phyloP scores from a whole-genome alignment of 2,113 vertebrate species.

The Sorex fumeus region DNA sequence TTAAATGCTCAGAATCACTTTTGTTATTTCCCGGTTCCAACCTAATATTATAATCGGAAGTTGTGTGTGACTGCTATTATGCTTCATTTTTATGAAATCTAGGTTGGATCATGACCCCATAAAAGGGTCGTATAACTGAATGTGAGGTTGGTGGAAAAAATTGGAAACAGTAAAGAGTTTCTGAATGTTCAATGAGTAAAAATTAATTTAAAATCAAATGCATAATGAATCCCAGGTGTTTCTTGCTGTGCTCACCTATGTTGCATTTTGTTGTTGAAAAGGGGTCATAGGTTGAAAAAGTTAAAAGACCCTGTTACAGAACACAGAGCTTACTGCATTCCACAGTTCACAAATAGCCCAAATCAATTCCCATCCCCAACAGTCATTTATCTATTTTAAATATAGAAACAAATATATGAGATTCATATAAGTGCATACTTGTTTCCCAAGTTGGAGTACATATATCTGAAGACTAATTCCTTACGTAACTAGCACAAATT shows the following conservation, averaged over 20 bases:
- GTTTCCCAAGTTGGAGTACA: not conserved
- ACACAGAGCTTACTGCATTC: not conserved
- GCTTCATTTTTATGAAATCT: not conserved
- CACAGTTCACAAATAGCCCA: not conserved
- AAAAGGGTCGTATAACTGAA: no score
- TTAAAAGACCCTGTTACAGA: not conserved
- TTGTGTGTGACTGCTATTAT: not conserved
- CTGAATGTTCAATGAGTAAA: no score
- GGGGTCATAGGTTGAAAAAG: no score
- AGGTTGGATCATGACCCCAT: no score
- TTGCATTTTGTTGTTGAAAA: no score
- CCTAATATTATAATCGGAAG: not conserved
- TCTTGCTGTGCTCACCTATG: no score
- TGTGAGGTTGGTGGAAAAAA: no score
- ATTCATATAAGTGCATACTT: not conserved
- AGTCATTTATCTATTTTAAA: slow-evolving; percentile 14
- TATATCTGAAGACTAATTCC: not conserved
- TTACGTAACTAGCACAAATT: not conserved
- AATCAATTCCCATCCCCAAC: not conserved
- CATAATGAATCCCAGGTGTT: no score
- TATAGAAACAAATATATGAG: slow-evolving; percentile 23
- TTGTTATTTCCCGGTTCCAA: slow-evolving; percentile 1
- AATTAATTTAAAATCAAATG: no score
- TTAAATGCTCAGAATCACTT: not conserved
- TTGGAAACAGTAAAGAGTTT: no score